Percentiles rank a stretch among this genome's conserved stretches.
Evolutionary conservation across 2,888 invertebrate genomes (phyloP).

Genomic region (Nudaria mundana): DNA sequence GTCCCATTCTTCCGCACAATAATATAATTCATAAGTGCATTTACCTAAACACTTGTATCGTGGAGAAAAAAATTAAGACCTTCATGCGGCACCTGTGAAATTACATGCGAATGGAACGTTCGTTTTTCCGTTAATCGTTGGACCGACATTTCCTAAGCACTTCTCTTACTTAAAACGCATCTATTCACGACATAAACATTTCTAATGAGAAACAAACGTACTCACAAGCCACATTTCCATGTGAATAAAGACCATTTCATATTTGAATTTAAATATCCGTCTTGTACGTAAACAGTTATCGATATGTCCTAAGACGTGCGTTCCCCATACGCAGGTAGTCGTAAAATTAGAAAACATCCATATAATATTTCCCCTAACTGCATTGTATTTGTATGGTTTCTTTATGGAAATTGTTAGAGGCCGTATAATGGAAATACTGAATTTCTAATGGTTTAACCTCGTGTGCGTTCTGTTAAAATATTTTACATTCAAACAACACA

Average conservation of each 20-base stretch:
- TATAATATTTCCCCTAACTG: not conserved
- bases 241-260: not conserved
- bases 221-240: slow-evolving; percentile 1
- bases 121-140: no score
- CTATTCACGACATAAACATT: not conserved
- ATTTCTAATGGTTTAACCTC: not conserved
- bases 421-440: not conserved
- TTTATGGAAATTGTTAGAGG: not conserved
- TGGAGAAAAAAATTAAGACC: no score
- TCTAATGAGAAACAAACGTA: not conserved
- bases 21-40: no score
- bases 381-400: not conserved
- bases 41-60: no score
- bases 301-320: not conserved
- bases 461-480: no score
- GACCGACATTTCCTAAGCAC: no score
- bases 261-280: no score
- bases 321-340: not conserved
- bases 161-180: no score
- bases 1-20: no score
- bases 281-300: not conserved
- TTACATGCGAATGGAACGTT: no score
- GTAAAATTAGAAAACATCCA: not conserved
- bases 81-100: no score
- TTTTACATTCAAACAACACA: no score